Percentiles rank a stretch among this genome's conserved stretches.
Conservation (phyloP, 35 echinoderm and acorn worm species). For the Acanthaster planci region DNA sequence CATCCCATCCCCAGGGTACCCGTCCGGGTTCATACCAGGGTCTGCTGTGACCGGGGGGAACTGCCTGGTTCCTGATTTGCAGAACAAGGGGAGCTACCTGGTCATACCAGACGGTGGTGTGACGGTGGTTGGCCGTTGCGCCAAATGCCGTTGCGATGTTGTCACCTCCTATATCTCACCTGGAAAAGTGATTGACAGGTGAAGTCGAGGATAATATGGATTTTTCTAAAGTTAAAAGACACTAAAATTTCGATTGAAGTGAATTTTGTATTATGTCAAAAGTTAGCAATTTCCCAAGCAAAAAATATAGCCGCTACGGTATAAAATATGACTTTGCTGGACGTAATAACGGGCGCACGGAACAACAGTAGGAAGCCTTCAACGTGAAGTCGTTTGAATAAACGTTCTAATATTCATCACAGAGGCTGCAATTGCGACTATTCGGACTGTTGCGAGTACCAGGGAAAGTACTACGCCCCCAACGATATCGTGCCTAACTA, state of each 20-base stretch:
- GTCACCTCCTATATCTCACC: not conserved
- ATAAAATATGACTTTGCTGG: too few relatives aligned
- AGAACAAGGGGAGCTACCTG: not conserved
- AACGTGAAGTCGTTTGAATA: too few relatives aligned
- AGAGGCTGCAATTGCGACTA: conserved; percentile 9
- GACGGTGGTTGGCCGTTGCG: not conserved
- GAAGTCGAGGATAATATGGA: too few relatives aligned
- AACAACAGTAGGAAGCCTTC: too few relatives aligned
- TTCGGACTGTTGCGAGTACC: not conserved
- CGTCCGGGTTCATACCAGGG: not conserved
- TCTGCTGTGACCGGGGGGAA: not conserved
- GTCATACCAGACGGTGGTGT: not conserved
- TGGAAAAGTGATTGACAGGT: not conserved
- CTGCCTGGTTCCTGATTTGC: not conserved
- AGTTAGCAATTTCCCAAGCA: too few relatives aligned
- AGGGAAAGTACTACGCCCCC: not conserved
- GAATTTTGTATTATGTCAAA: too few relatives aligned
- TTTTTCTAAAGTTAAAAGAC: too few relatives aligned
- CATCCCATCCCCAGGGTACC: not conserved
- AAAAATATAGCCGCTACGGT: too few relatives aligned
- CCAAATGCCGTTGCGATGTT: not conserved
- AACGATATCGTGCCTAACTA: not conserved
- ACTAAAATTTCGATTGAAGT: too few relatives aligned
- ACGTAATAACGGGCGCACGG: too few relatives aligned
- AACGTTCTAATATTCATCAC: too few relatives aligned